These are phyloP conservation scores for Pelusios castaneus DNA, from an alignment of 2,113 vertebrate genomes.

Conservation along the genomic window DNA sequence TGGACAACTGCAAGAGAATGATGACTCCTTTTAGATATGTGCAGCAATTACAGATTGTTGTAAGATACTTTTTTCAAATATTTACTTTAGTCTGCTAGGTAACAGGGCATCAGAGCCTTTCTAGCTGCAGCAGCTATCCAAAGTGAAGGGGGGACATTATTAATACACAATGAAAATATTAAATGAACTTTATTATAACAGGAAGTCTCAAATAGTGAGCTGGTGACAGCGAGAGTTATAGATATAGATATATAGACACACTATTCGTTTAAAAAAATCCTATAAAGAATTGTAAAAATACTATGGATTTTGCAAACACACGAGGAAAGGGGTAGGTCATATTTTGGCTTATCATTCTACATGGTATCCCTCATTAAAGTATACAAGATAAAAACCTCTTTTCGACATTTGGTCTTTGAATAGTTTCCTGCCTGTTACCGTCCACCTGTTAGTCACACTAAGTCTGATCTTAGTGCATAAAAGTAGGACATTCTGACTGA, in stretches of 20 bases:
- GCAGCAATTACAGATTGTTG: too few relatives aligned
- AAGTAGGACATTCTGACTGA: conserved; percentile 22
- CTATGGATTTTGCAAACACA: not conserved
- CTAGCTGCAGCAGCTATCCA: not conserved
- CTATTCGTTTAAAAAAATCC: not conserved
- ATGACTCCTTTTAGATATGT: too few relatives aligned
- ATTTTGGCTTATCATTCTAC: not conserved
- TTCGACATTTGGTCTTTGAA: too few relatives aligned
- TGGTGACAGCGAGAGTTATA: fast-evolving
- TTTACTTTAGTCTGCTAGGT: fast-evolving
- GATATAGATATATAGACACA: too few relatives aligned
- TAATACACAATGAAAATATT: fast-evolving
- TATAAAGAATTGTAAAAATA: not conserved
- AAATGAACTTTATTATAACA: not conserved
- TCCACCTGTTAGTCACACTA: not conserved
- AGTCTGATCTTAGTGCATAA: conserved; percentile 9
- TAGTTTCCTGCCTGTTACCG: not conserved
- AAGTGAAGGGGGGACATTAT: not conserved
- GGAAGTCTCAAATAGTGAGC: too few relatives aligned
- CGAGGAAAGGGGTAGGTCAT: not conserved
- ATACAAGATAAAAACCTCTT: not conserved
- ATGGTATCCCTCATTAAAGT: not conserved
- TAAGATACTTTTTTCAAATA: too few relatives aligned
- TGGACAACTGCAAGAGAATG: not conserved
- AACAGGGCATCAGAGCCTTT: fast-evolving